Percentiles rank a stretch among this genome's conserved stretches.
Evolutionary conservation across 2,888 invertebrate genomes (phyloP).

Genomic region (Napeogenes inachia): DNA sequence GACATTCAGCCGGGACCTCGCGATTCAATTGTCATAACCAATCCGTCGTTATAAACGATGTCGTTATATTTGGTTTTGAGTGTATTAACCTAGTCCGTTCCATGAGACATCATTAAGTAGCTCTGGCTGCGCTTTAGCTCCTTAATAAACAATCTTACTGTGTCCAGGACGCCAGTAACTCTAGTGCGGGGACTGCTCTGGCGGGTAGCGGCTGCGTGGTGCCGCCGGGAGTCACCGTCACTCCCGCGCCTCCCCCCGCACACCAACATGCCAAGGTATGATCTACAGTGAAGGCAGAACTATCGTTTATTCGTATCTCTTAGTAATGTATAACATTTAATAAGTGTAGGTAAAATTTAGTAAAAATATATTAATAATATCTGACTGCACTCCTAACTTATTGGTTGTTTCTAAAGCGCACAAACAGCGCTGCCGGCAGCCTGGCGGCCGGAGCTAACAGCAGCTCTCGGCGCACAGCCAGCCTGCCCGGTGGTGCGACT

Average conservation of each 20-base stretch:
- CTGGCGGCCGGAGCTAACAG: slow-evolving; percentile 45
- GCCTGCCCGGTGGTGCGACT: slow-evolving; percentile 79
- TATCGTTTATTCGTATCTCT: too few species aligned
- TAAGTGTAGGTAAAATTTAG: too few species aligned
- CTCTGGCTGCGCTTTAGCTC: neutral
- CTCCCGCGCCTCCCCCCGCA: slow-evolving; percentile 72
- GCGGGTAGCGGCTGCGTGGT: slow-evolving; percentile 71
- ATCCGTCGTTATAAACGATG: too few species aligned
- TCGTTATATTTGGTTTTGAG: neutral
- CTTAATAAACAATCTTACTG: neutral
- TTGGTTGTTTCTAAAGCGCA: slow-evolving; percentile 34
- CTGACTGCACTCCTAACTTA: too few species aligned
- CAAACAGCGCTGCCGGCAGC: slow-evolving; percentile 30
- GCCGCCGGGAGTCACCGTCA: slow-evolving; percentile 73
- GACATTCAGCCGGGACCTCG: too few species aligned
- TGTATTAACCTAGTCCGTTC: neutral
- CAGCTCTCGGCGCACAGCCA: slow-evolving; percentile 56
- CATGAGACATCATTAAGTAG: neutral
- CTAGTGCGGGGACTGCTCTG: slow-evolving; percentile 51
- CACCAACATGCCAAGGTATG: slow-evolving; percentile 66
- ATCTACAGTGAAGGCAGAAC: slow-evolving; percentile 5
- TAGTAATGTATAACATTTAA: too few species aligned
- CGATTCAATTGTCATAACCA: too few species aligned
- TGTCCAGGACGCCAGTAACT: slow-evolving; percentile 19
- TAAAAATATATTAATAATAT: too few species aligned